A percentile compares a stretch with the other conserved stretches of the same genome.
Conservation (phyloP, 2,888 invertebrate species). For the Cerastis leucographa region DNA sequence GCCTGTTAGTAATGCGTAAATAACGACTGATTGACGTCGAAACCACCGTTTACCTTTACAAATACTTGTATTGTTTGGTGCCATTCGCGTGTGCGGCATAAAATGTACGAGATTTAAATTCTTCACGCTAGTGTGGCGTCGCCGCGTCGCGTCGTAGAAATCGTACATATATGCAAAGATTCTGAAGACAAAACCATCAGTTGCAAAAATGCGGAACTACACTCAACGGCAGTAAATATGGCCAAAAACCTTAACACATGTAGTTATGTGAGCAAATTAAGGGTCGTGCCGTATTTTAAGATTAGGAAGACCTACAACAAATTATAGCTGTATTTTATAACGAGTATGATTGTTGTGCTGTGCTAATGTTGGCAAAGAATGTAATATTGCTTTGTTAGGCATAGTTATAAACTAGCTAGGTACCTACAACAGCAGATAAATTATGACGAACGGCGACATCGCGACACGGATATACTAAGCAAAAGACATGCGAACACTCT, state of each 20-base stretch:
- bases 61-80: slow-evolving; percentile 44
- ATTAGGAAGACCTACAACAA: not conserved
- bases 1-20: slow-evolving; percentile 39
- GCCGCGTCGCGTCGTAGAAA: slow-evolving; percentile 12
- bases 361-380: not conserved
- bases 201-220: slow-evolving; percentile 22
- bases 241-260: not conserved
- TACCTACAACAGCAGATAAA: not conserved
- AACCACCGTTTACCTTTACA: slow-evolving; percentile 19
- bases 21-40: slow-evolving; percentile 49
- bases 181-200: not conserved
- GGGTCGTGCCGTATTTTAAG: not conserved
- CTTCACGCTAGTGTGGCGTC: slow-evolving; percentile 18
- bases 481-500: not conserved
- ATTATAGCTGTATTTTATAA: not conserved
- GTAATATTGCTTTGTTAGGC: not conserved
- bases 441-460: not conserved
- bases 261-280: not conserved
- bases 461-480: not conserved
- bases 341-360: not conserved
- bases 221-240: not conserved
- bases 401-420: not conserved
- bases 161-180: not conserved
- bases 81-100: slow-evolving; percentile 6
- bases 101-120: slow-evolving; percentile 20